phyloP scores from a whole-genome alignment of 2,113 vertebrate species.

The Edolisoma coerulescens region DNA sequence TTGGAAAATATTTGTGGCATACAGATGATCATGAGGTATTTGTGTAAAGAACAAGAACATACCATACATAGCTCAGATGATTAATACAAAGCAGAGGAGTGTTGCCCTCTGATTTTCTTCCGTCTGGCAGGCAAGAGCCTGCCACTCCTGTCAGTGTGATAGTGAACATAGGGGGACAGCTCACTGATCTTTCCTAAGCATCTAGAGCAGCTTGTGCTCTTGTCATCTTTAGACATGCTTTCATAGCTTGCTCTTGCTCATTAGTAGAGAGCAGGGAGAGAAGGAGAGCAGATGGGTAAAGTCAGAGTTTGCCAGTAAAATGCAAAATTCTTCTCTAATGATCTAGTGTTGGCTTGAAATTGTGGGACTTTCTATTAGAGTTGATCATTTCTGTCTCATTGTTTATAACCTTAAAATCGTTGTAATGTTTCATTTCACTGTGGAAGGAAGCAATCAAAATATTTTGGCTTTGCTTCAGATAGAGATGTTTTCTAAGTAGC shows the following conservation, averaged over 20 bases:
- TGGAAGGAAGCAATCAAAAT: constrained; percentile 3
- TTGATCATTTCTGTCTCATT: neutral
- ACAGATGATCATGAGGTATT: neutral
- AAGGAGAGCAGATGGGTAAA: constrained; percentile 17
- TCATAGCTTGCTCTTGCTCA: neutral
- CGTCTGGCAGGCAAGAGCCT: neutral
- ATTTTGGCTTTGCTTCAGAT: neutral
- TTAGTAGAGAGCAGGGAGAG: neutral
- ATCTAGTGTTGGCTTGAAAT: neutral
- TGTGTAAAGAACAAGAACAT: neutral
- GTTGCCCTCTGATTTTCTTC: neutral
- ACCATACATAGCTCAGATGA: neutral
- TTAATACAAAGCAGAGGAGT: neutral
- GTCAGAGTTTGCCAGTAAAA: constrained; percentile 1
- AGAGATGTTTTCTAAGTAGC: neutral
- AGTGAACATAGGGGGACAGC: neutral
- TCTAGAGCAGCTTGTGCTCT: neutral
- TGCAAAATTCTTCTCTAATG: neutral
- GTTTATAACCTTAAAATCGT: neutral
- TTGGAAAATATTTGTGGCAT: constrained; percentile 29
- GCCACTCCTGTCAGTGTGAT: neutral
- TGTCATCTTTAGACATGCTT: neutral
- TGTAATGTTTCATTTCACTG: neutral
- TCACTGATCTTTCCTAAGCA: neutral
- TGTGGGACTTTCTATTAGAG: neutral